Percentiles rank a stretch among this genome's conserved stretches.
Conservation (phyloP, 1,140 invertebrate species). For the Samia ricini region DNA sequence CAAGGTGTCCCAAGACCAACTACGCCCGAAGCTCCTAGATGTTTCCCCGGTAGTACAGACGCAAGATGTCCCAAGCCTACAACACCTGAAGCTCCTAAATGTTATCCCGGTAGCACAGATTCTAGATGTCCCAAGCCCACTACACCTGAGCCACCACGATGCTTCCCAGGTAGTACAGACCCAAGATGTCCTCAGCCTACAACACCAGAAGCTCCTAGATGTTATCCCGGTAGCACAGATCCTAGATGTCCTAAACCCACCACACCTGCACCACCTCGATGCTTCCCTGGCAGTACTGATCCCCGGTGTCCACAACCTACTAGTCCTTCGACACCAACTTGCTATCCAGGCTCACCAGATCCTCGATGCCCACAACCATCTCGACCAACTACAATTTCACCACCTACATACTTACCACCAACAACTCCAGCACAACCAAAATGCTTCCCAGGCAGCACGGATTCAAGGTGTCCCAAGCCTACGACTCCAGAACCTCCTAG, state of each 20-base stretch:
- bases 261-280: slow-evolving; percentile 20
- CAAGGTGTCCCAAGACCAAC: slow-evolving; percentile 48
- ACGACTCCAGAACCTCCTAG: slow-evolving; percentile 24
- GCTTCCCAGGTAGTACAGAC: slow-evolving; percentile 28
- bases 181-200: slow-evolving; percentile 4
- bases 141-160: slow-evolving; percentile 50
- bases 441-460: slow-evolving; percentile 65
- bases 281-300: slow-evolving; percentile 54
- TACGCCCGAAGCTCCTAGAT: slow-evolving; percentile 34
- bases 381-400: slow-evolving; percentile 37
- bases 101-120: slow-evolving; percentile 18
- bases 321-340: slow-evolving; percentile 29
- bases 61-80: slow-evolving; percentile 50
- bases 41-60: slow-evolving; percentile 64
- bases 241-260: slow-evolving; percentile 10
- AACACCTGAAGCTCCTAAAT: slow-evolving; percentile 1
- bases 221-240: slow-evolving; percentile 9
- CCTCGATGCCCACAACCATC: slow-evolving; percentile 54
- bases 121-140: slow-evolving; percentile 1
- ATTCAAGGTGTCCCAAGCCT: slow-evolving; percentile 64
- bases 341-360: slow-evolving; percentile 48
- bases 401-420: slow-evolving; percentile 26
- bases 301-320: slow-evolving; percentile 43
- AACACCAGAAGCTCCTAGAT: slow-evolving; percentile 5
- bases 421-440: slow-evolving; percentile 37